A percentile compares a stretch with the other conserved stretches of the same genome.
Conservation (phyloP, 2,797 vertebrate species). For the Acipenser ruthenus region DNA sequence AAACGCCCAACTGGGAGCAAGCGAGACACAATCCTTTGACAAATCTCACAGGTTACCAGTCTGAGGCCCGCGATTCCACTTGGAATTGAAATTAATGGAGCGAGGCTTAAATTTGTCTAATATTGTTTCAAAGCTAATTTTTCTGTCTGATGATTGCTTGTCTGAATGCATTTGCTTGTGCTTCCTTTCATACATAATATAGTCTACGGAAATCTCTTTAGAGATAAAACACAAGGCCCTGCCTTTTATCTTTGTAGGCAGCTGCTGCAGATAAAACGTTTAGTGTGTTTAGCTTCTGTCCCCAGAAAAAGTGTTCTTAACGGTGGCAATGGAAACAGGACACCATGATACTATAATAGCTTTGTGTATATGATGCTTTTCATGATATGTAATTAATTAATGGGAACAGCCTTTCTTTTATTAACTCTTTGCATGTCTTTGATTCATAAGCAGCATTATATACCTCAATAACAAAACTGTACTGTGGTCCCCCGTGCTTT, state of each 20-base stretch:
- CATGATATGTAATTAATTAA: too few relatives aligned
- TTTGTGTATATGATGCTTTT: too few relatives aligned
- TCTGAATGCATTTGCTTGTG: slow-evolving; percentile 25
- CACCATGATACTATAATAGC: too few relatives aligned
- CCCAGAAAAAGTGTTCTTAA: neutral
- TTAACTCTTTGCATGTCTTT: too few relatives aligned
- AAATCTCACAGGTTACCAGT: slow-evolving; percentile 43
- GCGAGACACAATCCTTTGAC: slow-evolving; percentile 41
- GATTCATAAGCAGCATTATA: too few relatives aligned
- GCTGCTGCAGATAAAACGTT: neutral
- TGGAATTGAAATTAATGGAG: slow-evolving; percentile 39
- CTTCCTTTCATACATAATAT: slow-evolving; percentile 16
- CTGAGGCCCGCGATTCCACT: slow-evolving; percentile 29
- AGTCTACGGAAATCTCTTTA: slow-evolving; percentile 11
- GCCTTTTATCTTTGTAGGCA: slow-evolving; percentile 7
- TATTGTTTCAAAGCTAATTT: slow-evolving; percentile 28
- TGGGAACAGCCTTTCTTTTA: too few relatives aligned
- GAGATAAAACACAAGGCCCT: neutral
- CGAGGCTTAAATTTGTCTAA: slow-evolving; percentile 32
- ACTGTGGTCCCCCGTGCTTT: too few relatives aligned
- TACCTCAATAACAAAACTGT: too few relatives aligned
- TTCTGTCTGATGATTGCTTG: slow-evolving; percentile 28
- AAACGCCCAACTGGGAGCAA: slow-evolving; percentile 40
- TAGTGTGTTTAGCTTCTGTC: neutral
- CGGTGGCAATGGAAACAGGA: too few relatives aligned